Conservation (phyloP, 2,888 invertebrate genomes). For the Bellardia pandia region DNA sequence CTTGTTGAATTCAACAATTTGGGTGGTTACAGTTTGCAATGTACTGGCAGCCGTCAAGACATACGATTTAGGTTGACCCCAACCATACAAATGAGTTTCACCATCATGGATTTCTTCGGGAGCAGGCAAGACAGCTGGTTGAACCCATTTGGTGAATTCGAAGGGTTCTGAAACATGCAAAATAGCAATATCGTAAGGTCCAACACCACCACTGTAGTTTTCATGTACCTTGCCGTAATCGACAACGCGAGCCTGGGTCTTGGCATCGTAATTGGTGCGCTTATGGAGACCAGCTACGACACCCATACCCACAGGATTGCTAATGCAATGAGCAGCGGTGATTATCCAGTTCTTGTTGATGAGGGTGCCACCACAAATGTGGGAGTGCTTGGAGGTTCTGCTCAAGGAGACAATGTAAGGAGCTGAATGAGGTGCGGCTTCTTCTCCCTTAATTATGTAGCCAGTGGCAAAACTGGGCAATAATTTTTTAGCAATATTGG, state of each 20-base stretch:
- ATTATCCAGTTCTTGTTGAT: conserved; percentile 82
- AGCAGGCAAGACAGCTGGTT: conserved; percentile 82
- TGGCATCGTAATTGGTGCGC: conserved; percentile 76
- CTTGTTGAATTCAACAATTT: conserved; percentile 76
- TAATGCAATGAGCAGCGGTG: conserved; percentile 83
- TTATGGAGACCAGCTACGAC: conserved; percentile 83
- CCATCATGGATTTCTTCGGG: conserved; percentile 78
- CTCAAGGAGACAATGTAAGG: conserved; percentile 84
- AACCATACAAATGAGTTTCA: conserved; percentile 82
- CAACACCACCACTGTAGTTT: conserved; percentile 80
- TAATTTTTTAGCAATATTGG: conserved; percentile 59
- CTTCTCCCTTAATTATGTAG: conserved; percentile 81
- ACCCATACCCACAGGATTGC: conserved; percentile 78
- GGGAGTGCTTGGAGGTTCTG: conserved; percentile 76
- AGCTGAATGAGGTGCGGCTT: conserved; percentile 82
- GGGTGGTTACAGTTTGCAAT: conserved; percentile 79
- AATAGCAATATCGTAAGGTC: conserved; percentile 86
- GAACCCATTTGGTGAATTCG: conserved; percentile 80
- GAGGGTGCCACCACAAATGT: conserved; percentile 85
- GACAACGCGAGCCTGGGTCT: conserved; percentile 79
- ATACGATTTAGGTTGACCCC: conserved; percentile 83
- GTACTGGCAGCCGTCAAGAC: conserved; percentile 75
- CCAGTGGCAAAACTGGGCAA: conserved; percentile 76
- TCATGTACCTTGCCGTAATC: conserved; percentile 80
- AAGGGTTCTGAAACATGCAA: conserved; percentile 80